Conservation (phyloP, 2,888 invertebrate genomes). For the Pristionchus maxplancki region DNA sequence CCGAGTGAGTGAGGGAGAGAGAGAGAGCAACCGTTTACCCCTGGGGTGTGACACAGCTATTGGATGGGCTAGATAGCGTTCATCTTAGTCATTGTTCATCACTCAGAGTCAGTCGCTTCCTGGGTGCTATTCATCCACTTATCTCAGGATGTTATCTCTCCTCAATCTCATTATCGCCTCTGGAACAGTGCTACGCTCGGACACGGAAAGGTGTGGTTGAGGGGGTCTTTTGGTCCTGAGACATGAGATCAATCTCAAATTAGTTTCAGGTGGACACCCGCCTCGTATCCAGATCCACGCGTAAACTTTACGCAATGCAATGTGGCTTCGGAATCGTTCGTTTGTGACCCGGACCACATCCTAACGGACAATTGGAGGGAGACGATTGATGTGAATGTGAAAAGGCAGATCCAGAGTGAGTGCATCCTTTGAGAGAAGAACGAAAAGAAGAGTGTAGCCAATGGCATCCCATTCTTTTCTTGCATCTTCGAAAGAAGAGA, state of each 20-base stretch:
- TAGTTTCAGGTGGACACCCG: conserved; percentile 68
- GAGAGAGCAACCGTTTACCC: conserved; percentile 37
- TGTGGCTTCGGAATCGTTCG: conserved; percentile 65
- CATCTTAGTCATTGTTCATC: conserved; percentile 15
- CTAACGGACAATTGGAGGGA: conserved; percentile 75
- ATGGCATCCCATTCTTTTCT: neutral
- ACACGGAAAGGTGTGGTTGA: conserved; percentile 66
- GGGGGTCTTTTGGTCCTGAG: neutral
- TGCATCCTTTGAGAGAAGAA: neutral
- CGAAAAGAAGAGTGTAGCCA: neutral
- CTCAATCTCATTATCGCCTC: conserved; percentile 75
- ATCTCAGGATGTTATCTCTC: conserved; percentile 71
- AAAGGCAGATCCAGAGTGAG: conserved; percentile 69
- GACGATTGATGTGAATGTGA: conserved; percentile 71
- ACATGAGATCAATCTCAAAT: conserved; percentile 29
- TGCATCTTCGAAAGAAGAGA: neutral
- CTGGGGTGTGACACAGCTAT: conserved; percentile 25
- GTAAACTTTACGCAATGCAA: conserved; percentile 68
- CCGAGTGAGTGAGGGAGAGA: conserved; percentile 29
- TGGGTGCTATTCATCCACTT: neutral
- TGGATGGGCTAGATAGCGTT: neutral
- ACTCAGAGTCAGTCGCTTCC: neutral
- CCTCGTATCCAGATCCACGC: conserved; percentile 73
- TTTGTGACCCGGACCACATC: conserved; percentile 77
- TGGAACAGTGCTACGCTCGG: conserved; percentile 75